These are phyloP conservation scores for Cinclus mexicanus DNA, from an alignment of 2,113 vertebrate genomes.

Conservation along the genomic window DNA sequence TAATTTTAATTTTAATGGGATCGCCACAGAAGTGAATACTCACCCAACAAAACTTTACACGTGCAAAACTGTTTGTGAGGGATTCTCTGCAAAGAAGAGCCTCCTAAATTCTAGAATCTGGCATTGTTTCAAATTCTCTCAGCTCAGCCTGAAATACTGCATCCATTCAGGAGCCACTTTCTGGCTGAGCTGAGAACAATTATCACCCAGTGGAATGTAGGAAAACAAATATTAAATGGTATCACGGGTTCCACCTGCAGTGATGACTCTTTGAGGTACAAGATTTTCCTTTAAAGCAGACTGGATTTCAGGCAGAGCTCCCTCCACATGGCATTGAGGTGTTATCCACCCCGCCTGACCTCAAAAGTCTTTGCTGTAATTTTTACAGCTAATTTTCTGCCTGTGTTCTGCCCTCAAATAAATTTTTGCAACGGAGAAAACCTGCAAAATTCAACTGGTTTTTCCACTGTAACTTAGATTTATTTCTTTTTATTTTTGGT, in stretches of 20 bases:
- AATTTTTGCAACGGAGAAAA: not conserved
- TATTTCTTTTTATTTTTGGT: accelerated
- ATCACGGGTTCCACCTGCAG: not conserved
- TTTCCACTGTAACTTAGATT: not conserved
- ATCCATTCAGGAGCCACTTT: not conserved
- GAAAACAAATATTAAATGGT: not conserved
- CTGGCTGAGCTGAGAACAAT: not conserved
- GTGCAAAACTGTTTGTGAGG: not conserved
- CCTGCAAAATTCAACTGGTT: not conserved
- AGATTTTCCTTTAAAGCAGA: not conserved
- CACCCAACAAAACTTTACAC: not conserved
- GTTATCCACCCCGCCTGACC: not conserved
- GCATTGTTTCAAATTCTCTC: not conserved
- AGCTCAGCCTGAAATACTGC: not conserved
- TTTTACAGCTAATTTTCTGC: not conserved
- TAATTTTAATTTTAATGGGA: not conserved
- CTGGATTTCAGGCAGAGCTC: not conserved
- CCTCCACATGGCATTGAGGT: not conserved
- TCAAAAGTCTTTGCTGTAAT: not conserved
- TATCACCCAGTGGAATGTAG: not conserved
- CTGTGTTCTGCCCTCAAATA: not conserved
- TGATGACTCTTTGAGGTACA: not conserved
- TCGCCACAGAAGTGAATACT: not conserved
- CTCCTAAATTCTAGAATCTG: not conserved
- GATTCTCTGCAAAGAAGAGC: not conserved